Percentiles rank a stretch among this genome's conserved stretches.
phyloP scores from a whole-genome alignment of 2,888 invertebrate genomes.

The Pachliopta kotzebuea region DNA sequence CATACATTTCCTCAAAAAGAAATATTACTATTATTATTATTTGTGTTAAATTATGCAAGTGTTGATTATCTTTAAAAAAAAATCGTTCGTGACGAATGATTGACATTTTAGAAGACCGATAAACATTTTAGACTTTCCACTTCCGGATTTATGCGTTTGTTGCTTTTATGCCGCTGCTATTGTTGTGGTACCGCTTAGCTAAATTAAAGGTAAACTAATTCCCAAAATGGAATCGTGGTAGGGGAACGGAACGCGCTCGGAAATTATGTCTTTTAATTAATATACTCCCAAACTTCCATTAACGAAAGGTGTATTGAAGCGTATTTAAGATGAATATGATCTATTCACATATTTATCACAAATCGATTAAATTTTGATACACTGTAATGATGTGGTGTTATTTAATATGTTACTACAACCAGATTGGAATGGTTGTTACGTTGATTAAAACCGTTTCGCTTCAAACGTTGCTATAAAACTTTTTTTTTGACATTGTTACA shows the following conservation, averaged over 20 bases:
- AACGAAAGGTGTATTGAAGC: conserved; percentile 2
- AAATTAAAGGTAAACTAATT: conserved; percentile 76
- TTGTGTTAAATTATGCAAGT: too few species aligned
- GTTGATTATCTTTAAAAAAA: neutral
- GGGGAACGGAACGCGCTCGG: conserved; percentile 28
- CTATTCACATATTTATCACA: too few species aligned
- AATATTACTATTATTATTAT: too few species aligned
- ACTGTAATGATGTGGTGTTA: too few species aligned
- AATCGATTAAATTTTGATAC: too few species aligned
- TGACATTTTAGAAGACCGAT: conserved; percentile 42
- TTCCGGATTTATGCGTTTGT: conserved; percentile 31
- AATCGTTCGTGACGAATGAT: conserved; percentile 8
- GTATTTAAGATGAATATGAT: too few species aligned
- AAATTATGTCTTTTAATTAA: conserved; percentile 42
- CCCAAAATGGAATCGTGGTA: conserved; percentile 53
- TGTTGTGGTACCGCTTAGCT: conserved; percentile 53
- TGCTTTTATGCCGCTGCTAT: conserved; percentile 46
- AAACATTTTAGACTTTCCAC: conserved; percentile 54
- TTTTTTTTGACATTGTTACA: neutral
- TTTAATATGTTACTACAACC: too few species aligned
- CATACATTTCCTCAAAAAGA: too few species aligned
- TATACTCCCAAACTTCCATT: conserved; percentile 37
- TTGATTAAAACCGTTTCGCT: too few species aligned
- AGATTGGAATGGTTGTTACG: too few species aligned
- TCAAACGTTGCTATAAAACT: too few species aligned